A percentile compares a stretch with the other conserved stretches of the same genome.
These are phyloP conservation scores for Manis pentadactyla DNA, from an alignment of 2,797 vertebrate genomes.

Conservation along the genomic window DNA sequence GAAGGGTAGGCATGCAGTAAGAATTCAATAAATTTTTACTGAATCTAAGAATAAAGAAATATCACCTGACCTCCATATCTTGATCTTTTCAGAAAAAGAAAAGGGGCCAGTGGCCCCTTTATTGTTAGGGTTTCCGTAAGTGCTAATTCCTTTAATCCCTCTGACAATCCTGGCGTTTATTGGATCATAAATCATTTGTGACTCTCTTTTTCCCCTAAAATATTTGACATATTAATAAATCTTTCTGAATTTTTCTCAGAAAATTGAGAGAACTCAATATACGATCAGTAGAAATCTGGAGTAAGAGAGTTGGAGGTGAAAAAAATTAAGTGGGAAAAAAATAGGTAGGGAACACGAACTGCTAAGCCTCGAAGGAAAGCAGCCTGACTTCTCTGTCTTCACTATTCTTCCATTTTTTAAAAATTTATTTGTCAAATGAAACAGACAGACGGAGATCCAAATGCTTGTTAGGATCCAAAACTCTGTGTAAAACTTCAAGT, in stretches of 20 bases:
- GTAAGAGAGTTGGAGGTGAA: background rate
- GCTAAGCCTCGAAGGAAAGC: background rate
- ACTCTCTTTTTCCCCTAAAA: background rate
- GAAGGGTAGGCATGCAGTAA: background rate
- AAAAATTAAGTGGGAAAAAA: background rate
- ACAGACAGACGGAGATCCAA: background rate
- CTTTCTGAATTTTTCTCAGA: background rate
- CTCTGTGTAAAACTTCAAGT: background rate
- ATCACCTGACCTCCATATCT: background rate
- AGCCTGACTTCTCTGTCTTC: background rate
- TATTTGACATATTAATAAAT: background rate
- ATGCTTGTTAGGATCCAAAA: background rate
- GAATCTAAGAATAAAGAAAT: background rate
- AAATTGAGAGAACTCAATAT: background rate
- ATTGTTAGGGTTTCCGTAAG: background rate
- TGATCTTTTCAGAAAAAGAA: background rate
- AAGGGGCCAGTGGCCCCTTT: background rate
- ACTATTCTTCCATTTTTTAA: background rate
- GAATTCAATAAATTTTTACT: background rate
- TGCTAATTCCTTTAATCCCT: background rate
- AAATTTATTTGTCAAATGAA: background rate
- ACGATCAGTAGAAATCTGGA: background rate
- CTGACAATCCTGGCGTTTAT: background rate
- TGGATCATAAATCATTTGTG: background rate
- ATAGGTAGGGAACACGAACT: background rate